Base-by-base conservation (phyloP, 1,140 invertebrate species). In the Temnothorax nylanderi region DNA sequence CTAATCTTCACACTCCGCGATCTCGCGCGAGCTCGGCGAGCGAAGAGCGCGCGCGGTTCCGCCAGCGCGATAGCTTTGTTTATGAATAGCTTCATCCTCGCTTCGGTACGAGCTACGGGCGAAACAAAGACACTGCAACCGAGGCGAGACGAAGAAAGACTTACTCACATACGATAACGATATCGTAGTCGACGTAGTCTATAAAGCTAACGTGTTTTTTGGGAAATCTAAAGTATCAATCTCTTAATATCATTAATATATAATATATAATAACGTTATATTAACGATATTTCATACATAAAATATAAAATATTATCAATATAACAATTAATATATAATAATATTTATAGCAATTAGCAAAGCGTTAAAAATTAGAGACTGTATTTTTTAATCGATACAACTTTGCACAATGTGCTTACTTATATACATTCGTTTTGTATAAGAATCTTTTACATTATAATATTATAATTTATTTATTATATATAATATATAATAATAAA, bases 1-100 rank as follows among this genome's bases (percentile, higher is more conserved):
- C 88, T 89, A 91, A 94, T 92, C 89, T 90, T 58, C 41, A 80
- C 85, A 64, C 87, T 85, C 85, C 41, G 64, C 60, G 71, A 88
- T 74, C 51, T 82, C 64, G 74, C 76, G 87, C 51, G 69, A 49
- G 75, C 67, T 18, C 44, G 65, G 16, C 56, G 54, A 56, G 51
- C 60, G 72, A 54, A 16, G 58, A 51, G 56, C 51, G 49, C 76
- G 26, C 51, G 58, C 56, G 32, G 75, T 81, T 81, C 75, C 65
- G 56, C 51, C 44, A 78, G 21, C 47, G 89, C 60, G 89, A 90
- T 90, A 90, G 88, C 86, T 90, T 90, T 90, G 88, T 90, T 88
- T 85, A 37, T 69, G 77, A 88, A 64, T 87, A 88, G 74, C 81
- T 80, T 75, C 69, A 78, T 80, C 81, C 76, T 64, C 80, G 32